phyloP scores from a whole-genome alignment of 2,888 invertebrate species.

The Stenolophus ochropezus region DNA sequence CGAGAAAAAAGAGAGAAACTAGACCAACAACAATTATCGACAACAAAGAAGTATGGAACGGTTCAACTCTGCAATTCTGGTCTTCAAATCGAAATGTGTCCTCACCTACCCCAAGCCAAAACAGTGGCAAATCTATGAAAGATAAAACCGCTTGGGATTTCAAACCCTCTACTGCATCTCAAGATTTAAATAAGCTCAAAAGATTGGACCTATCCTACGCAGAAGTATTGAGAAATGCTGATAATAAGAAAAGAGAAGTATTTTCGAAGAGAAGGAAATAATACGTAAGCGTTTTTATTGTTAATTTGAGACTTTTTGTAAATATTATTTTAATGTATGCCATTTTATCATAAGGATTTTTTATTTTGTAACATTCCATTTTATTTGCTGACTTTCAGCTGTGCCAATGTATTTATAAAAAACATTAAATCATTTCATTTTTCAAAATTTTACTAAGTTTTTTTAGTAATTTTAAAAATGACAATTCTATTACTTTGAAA shows the following conservation, averaged over 20 bases:
- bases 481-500: neutral
- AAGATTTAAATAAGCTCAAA: constrained; percentile 87
- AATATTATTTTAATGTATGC: constrained; percentile 57
- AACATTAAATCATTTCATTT: constrained; percentile 32
- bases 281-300: constrained; percentile 26
- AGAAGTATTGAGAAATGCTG: constrained; percentile 85
- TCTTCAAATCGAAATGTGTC: constrained; percentile 74
- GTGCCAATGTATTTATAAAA: constrained; percentile 57
- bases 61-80: constrained; percentile 82
- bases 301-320: constrained; percentile 43
- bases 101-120: constrained; percentile 77
- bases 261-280: constrained; percentile 46
- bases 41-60: constrained; percentile 79
- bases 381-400: constrained; percentile 34
- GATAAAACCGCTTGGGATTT: constrained; percentile 72
- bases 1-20: constrained; percentile 75
- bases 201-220: constrained; percentile 90
- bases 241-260: constrained; percentile 71
- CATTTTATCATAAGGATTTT: constrained; percentile 55
- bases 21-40: constrained; percentile 68
- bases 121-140: constrained; percentile 71
- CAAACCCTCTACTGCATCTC: constrained; percentile 84
- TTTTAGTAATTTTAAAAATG: neutral
- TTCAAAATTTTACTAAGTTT: constrained; percentile 32
- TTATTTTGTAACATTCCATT: constrained; percentile 54